Evolutionary conservation across 2,113 vertebrate genomes (phyloP).

Genomic region (Spheniscus mendiculus): DNA sequence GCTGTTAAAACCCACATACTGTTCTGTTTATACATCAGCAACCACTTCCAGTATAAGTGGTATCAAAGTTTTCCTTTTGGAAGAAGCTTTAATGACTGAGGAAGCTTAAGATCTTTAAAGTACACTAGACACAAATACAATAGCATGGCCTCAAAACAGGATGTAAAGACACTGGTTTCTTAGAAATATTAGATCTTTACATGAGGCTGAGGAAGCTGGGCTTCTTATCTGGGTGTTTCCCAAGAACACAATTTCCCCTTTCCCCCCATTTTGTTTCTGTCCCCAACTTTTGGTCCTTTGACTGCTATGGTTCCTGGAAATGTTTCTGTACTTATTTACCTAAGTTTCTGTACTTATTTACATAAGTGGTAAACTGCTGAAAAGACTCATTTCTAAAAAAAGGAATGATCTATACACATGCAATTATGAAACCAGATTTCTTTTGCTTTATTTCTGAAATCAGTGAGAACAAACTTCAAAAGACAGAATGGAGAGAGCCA

Average conservation of each 20-base stretch:
- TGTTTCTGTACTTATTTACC: background rate
- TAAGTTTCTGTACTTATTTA: background rate
- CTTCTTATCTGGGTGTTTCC: conserved; percentile 21
- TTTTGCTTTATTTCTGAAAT: background rate
- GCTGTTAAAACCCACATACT: background rate
- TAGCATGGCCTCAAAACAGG: conserved; percentile 13
- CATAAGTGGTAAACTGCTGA: background rate
- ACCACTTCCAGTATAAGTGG: background rate
- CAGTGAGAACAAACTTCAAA: background rate
- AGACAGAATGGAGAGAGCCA: background rate
- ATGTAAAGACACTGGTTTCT: background rate
- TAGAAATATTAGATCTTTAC: background rate
- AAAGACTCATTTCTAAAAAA: background rate
- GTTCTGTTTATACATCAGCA: background rate
- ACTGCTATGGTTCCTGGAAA: background rate
- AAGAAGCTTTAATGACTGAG: background rate
- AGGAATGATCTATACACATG: background rate
- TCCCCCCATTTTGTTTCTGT: background rate
- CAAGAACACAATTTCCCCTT: background rate
- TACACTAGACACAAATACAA: background rate
- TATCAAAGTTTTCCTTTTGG: background rate
- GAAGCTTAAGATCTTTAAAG: background rate
- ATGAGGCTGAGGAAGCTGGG: background rate
- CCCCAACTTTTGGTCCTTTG: background rate
- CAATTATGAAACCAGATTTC: background rate